Percentiles rank a stretch among this genome's conserved stretches.
phyloP scores from a whole-genome alignment of 2,113 vertebrate species.

The Hemicordylus capensis region DNA sequence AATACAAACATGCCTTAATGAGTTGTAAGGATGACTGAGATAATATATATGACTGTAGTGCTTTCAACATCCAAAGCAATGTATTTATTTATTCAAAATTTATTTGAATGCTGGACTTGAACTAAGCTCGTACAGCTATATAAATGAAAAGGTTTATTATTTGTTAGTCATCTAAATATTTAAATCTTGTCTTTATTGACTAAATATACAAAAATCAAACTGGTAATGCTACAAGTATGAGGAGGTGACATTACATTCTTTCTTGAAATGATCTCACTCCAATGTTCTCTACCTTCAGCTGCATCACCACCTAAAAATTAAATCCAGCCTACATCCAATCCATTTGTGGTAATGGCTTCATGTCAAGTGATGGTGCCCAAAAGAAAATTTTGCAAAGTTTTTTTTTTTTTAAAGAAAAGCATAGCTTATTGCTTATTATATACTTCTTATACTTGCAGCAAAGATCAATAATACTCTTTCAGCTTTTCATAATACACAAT shows the following conservation, averaged over 20 bases:
- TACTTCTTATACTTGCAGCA: too few species aligned
- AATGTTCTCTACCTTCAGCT: neutral
- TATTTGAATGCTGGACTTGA: too few species aligned
- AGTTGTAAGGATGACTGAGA: too few species aligned
- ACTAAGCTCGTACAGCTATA: too few species aligned
- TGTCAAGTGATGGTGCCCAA: neutral
- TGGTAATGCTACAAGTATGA: neutral
- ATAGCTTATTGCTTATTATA: neutral
- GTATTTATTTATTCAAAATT: too few species aligned
- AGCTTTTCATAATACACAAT: neutral
- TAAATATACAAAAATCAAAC: neutral
- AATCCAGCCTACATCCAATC: neutral
- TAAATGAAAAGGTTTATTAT: too few species aligned
- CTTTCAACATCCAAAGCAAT: too few species aligned
- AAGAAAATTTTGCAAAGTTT: neutral
- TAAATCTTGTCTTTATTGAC: neutral
- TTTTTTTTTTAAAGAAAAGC: conserved; percentile 22
- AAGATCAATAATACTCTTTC: too few species aligned
- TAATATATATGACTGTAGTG: too few species aligned
- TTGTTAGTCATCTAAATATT: neutral
- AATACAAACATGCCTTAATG: too few species aligned
- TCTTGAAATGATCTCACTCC: neutral
- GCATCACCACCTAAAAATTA: neutral
- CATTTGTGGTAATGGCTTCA: neutral
- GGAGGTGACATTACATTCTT: neutral